A percentile compares a stretch with the other conserved stretches of the same genome.
phyloP scores from a whole-genome alignment of 1,140 invertebrate genomes.

The Eueides isabella region DNA sequence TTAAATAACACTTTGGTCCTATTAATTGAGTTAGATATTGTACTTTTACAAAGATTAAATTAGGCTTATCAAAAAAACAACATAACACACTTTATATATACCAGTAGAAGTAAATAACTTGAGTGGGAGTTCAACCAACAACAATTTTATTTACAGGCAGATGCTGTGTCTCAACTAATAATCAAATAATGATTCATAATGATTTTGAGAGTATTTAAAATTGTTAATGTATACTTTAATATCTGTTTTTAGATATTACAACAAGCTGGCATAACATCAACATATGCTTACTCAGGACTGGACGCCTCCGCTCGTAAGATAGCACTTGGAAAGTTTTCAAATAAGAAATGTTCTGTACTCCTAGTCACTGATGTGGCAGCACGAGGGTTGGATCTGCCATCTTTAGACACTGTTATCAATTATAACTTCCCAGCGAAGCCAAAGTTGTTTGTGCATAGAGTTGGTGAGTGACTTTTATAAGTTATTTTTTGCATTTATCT shows the following conservation, averaged over 20 bases:
- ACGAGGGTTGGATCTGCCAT: conserved; percentile 97
- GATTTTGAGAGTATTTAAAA: too few relatives aligned
- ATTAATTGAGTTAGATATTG: too few relatives aligned
- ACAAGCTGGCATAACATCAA: conserved; percentile 90
- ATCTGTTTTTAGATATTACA: conserved; percentile 88
- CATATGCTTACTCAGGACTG: conserved; percentile 96
- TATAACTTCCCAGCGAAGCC: conserved; percentile 98
- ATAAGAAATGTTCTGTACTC: conserved; percentile 89
- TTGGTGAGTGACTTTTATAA: conserved; percentile 87
- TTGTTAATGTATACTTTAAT: not conserved
- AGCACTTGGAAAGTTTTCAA: conserved; percentile 95
- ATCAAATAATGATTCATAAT: too few relatives aligned
- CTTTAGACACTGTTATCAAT: conserved; percentile 98
- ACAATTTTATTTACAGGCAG: too few relatives aligned
- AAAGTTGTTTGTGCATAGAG: conserved; percentile 99
- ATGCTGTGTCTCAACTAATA: too few relatives aligned
- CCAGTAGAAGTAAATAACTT: too few relatives aligned
- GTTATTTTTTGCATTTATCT: too few relatives aligned
- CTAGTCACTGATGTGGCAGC: conserved; percentile 99
- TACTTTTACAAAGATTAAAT: too few relatives aligned
- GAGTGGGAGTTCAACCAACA: too few relatives aligned
- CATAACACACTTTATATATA: too few relatives aligned
- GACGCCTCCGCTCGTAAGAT: conserved; percentile 98
- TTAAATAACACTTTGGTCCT: too few relatives aligned
- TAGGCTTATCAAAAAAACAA: too few relatives aligned